Percentiles rank a stretch among this genome's conserved stretches.
These are phyloP conservation scores for Ceratina japonica DNA, from an alignment of 1,140 invertebrate genomes.

Conservation along the genomic window DNA sequence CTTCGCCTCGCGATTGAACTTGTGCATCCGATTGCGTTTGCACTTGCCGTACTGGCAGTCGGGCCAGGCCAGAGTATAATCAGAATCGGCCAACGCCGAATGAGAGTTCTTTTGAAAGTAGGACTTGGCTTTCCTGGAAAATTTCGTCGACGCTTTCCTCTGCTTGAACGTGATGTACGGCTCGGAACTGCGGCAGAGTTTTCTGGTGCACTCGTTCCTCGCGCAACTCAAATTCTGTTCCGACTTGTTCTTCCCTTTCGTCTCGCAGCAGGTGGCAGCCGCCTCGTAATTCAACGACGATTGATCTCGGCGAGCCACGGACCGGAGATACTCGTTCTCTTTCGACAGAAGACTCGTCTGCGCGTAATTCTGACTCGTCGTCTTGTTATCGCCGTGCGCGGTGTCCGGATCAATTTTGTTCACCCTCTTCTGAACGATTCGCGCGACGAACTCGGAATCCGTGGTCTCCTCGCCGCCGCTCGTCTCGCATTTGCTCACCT, in stretches of 20 bases:
- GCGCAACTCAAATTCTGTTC: constrained; percentile 53
- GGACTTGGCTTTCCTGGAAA: constrained; percentile 51
- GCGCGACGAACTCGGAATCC: constrained; percentile 32
- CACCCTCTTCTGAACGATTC: not conserved
- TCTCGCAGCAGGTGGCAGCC: not conserved
- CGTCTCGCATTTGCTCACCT: constrained; percentile 3
- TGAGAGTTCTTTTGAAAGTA: constrained; percentile 60
- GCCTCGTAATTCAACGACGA: not conserved
- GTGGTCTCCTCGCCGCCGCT: constrained; percentile 36
- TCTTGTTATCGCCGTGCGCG: not conserved
- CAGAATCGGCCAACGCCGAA: constrained; percentile 47
- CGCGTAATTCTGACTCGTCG: not conserved
- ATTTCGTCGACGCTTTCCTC: constrained; percentile 17
- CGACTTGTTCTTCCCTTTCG: constrained; percentile 52
- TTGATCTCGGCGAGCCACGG: not conserved
- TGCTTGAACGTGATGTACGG: constrained; percentile 44
- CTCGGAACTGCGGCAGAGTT: constrained; percentile 40
- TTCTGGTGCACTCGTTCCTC: constrained; percentile 28
- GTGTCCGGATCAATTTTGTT: not conserved
- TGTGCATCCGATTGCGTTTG: constrained; percentile 42
- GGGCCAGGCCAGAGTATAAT: constrained; percentile 52
- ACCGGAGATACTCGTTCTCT: not conserved
- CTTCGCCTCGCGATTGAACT: constrained; percentile 11
- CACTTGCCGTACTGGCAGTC: constrained; percentile 35
- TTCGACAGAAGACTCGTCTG: constrained; percentile 4